Conservation (phyloP, 2,797 vertebrate genomes). For the Rhinichthys osculus region DNA sequence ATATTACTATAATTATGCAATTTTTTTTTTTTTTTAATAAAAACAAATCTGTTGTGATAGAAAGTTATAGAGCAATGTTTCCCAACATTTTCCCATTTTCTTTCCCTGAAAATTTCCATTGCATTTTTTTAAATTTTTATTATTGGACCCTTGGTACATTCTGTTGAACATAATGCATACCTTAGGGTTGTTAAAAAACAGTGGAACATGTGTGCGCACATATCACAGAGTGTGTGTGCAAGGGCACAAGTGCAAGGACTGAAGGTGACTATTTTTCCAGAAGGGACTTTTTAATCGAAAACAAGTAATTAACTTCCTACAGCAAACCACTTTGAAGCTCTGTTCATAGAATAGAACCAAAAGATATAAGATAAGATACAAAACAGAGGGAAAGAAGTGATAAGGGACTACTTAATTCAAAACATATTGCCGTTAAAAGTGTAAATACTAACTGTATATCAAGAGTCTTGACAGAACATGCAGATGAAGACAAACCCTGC, state of each 20-base stretch:
- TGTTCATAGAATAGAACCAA: not conserved
- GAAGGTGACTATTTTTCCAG: slow-evolving; percentile 36
- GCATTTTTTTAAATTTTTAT: not conserved
- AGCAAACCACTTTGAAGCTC: slow-evolving; percentile 34
- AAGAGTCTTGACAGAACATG: not conserved
- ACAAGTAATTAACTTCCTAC: slow-evolving; percentile 51
- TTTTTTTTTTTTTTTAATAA: not conserved
- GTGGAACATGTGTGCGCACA: slow-evolving; percentile 7
- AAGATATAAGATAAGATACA: slow-evolving; percentile 31
- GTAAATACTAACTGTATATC: not conserved
- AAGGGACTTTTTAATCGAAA: slow-evolving; percentile 34
- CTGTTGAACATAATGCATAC: not conserved
- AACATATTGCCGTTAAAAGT: not conserved
- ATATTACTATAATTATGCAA: not conserved
- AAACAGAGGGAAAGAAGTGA: slow-evolving; percentile 1
- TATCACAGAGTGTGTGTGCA: not conserved
- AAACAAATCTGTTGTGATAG: not conserved
- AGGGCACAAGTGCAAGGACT: not conserved
- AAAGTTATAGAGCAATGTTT: not conserved
- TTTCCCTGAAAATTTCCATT: not conserved
- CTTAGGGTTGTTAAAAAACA: not conserved
- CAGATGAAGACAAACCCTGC: not conserved
- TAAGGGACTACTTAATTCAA: not conserved
- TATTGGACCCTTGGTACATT: not conserved
- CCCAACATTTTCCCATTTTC: not conserved